Base-by-base conservation (phyloP, 2,888 invertebrate genomes). In the Napeogenes inachia region DNA sequence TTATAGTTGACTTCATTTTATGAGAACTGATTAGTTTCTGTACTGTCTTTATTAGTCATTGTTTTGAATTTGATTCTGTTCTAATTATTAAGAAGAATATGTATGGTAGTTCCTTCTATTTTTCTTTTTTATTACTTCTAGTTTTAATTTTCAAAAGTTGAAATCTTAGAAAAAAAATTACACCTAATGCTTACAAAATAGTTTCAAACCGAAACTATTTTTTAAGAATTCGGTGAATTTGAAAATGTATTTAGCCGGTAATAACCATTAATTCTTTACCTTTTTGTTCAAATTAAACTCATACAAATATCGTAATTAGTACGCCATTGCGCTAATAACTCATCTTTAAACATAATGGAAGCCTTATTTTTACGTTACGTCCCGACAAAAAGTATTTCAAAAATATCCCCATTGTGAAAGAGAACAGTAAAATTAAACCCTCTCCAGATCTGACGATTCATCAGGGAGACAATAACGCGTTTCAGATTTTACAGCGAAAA, bases 1-100 rank as follows among this genome's bases (percentile, higher is more conserved):
- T 83, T 84, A 82, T 80, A 79, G 81, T 80, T 76, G 74, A 65
- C 68, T 75, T 79, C 75, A 81, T 79, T 82, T 82, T 80, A 80
- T 74, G 79, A 75, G 65, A 66, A 21, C 74, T 78, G 79, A 83
- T 82, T 81, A 80, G 79, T 73, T 77, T 33, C 59, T 62, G 62
- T 57, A 53, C 59, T 67, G 56, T 45, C 10, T 35, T 6, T 56
- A 50, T 50, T 13, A 50, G 30, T 30, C 58, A 57, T 35, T 56
- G 55, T 38, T 54, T 54, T 8, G n/a, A 6, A 8, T 54, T 54
- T 38, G 38, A 35, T 35, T 30, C 50, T 50, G 50, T 13, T 30
- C 6, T 30, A 8, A 50, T 10, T 8, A 21, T 21, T 8, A 21
- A 50, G 2, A 8, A 6, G 4, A 21, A 50, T 50, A 30, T 50